Conservation (phyloP, 2,888 invertebrate species). For the Lumbricus terrestris region DNA sequence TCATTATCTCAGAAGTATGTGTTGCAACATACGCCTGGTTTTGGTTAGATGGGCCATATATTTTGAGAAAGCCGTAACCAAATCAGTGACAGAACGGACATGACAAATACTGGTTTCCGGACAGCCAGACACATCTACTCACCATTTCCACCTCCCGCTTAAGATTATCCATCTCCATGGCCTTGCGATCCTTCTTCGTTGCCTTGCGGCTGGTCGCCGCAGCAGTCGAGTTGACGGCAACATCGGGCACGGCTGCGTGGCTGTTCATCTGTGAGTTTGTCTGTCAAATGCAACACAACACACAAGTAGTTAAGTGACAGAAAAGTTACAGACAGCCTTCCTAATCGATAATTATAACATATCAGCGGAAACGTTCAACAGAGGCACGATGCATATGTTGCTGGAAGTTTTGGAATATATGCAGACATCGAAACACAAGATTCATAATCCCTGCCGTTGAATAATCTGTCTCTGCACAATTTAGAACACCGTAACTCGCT, state of each 20-base stretch:
- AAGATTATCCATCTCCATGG: slow-evolving; percentile 26
- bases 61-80: neutral
- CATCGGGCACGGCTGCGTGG: neutral
- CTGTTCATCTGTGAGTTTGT: slow-evolving; percentile 15
- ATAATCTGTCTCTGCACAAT: neutral
- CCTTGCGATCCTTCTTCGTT: slow-evolving; percentile 18
- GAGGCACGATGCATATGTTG: neutral
- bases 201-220: neutral
- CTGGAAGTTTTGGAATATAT: neutral
- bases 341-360: neutral
- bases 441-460: neutral
- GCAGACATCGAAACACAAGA: no score
- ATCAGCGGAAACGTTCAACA: neutral
- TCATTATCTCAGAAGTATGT: no score
- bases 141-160: slow-evolving; percentile 32
- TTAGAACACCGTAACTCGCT: neutral
- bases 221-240: slow-evolving; percentile 6
- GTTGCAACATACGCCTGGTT: no score
- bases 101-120: neutral
- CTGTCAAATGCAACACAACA: neutral
- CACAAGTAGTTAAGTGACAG: neutral
- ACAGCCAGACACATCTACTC: neutral
- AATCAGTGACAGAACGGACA: neutral
- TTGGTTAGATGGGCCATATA: no score
- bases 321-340: neutral